Base-by-base conservation (phyloP, 2,888 invertebrate genomes). In the Megastigmus dorsalis region DNA sequence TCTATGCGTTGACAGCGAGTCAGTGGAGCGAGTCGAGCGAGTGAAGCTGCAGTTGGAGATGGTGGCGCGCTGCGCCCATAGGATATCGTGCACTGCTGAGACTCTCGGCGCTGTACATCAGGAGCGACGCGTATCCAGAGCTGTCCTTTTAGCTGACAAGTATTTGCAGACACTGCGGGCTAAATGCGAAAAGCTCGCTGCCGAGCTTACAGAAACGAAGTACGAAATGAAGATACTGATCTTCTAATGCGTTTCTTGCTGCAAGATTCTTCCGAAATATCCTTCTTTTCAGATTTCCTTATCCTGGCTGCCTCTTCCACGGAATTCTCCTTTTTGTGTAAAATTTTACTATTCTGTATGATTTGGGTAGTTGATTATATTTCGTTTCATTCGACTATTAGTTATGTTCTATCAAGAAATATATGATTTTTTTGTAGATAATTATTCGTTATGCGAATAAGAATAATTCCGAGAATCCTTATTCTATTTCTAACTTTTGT, bases 41-140 rank as follows among this genome's bases (percentile, higher is more conserved):
- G 84, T 83, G 30, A 82, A 82, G 52, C 83, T 81, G 66, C 86
- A 84, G 77, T 79, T 88, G 57, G 82, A 85, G 57, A 86, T 86
- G 83, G 84, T 87, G 30, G 79, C 81, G 10, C 83, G 82, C 36
- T 87, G 86, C 74, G 82, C 85, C 1, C 85, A 84, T 72, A 79
- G 81, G 18, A 81, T 87, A 10, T 87, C 86, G 28, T 86, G 85
- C 60, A 80, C 81, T 7, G 85, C 87, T 48, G 88, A 88, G 73
- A 85, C 85, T 5, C 81, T 87, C 2, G 88, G 88, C 3, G 86
- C 88, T 0, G 84, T 87, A 20, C 84, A 85, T 18, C 87, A 87
- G 77, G 88, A 88, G 65, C 80, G 80, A 26, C 81, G 87, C 45
- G 79, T 88, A 9, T 86, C 87, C 26, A 79, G 82, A 52, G 86